Base-by-base conservation (phyloP, 2,888 invertebrate genomes). In the Buathra laborator region DNA sequence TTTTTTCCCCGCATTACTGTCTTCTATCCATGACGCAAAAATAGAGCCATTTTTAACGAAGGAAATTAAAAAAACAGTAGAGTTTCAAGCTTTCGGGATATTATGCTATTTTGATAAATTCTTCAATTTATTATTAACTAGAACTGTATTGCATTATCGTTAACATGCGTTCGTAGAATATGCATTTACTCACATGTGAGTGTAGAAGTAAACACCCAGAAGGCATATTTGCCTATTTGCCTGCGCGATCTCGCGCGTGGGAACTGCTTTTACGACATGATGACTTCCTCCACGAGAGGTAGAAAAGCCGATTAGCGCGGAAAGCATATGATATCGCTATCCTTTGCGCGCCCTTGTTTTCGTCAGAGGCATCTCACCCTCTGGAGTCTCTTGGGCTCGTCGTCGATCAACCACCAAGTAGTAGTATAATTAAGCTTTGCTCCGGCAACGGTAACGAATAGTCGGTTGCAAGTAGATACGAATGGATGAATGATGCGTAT, bases 251-350 rank as follows among this genome's bases (percentile, higher is more conserved):
- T 37, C 4, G 68, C 53, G 12, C 12, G 29, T 32, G 44, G 44
- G 62, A 6, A 48, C 37, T 62, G 51, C 64, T 56, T 71, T 59
- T 79, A 59, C 29, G 66, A 70, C 43, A 44, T 43, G 75, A 82
- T 86, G 62, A 83, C 85, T 84, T 86, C 86, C 16, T 78, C 85
- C 78, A 78, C 78, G 53, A 67, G 76, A 85, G 78, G 43, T 32
- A 12, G 24, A 43, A 72, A 87, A 79, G 70, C 83, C 68, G 81
- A 71, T 81, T 74, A 82, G 75, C 68, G 56, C 29, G 67, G 51
- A 80, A 80, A 77, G 75, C 77, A 72, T 46, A 79, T 72, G 78
- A 83, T 82, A 79, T 78, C 56, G 53, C 74, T 37, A 51, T 75
- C 62, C 72, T 68, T 62, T 44, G 72, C 62, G 84, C 71, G 56